These are phyloP conservation scores for Microplitis manilae DNA, from an alignment of 2,888 invertebrate species.

Conservation along the genomic window DNA sequence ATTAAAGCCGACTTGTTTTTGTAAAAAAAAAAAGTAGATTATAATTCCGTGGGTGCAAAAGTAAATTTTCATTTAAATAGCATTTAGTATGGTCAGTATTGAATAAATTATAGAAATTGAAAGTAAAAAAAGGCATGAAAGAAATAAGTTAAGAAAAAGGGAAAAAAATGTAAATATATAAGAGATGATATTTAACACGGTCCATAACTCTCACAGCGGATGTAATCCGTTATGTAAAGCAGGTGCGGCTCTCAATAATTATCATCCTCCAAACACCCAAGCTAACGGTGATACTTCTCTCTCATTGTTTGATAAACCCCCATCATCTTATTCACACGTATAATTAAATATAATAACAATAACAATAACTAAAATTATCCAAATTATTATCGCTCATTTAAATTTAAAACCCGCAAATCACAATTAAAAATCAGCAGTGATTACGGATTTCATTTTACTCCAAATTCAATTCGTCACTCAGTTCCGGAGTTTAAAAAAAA, in stretches of 20 bases:
- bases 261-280: slow-evolving; percentile 65
- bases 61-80: background rate
- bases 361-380: no score
- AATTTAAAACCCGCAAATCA: no score
- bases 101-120: background rate
- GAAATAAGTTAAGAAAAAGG: background rate
- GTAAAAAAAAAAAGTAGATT: no score
- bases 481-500: no score
- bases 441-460: no score
- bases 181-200: slow-evolving; percentile 36
- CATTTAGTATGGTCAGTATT: background rate
- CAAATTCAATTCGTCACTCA: no score
- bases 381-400: no score
- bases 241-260: slow-evolving; percentile 60
- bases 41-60: background rate
- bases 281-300: slow-evolving; percentile 48
- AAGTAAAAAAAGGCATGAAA: background rate
- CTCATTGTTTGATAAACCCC: background rate
- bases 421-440: no score
- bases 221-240: slow-evolving; percentile 65
- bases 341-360: background rate
- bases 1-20: no score
- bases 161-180: slow-evolving; percentile 19
- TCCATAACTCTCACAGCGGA: slow-evolving; percentile 55
- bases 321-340: background rate